Percentiles rank a stretch among this genome's conserved stretches.
Conservation (phyloP, 2,797 vertebrate species). For the Xerus rutilus region DNA sequence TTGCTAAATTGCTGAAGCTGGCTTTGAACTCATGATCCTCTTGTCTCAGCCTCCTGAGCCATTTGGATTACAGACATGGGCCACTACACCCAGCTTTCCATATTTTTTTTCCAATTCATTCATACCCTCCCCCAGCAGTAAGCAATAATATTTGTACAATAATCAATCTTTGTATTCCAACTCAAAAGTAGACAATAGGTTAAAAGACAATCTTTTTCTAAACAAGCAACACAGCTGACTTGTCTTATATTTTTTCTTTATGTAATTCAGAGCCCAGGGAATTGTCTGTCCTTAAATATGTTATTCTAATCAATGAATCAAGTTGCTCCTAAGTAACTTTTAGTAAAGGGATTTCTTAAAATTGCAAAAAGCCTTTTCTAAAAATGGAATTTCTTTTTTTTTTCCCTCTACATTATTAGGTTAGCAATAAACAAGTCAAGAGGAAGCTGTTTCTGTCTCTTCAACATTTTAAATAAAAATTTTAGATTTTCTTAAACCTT, state of each 20-base stretch:
- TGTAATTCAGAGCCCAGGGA: background rate
- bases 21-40: no score
- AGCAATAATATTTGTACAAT: background rate
- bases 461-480: conserved; percentile 33
- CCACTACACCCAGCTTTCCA: background rate
- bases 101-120: conserved; percentile 11
- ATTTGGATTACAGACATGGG: no score
- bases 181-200: background rate
- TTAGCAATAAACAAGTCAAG: background rate
- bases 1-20: no score
- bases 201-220: background rate
- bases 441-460: background rate
- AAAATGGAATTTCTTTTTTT: conserved; percentile 19
- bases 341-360: background rate
- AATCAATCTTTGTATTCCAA: background rate
- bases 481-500: conserved; percentile 34
- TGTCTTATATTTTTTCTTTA: background rate
- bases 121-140: background rate
- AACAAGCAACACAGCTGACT: background rate
- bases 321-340: background rate
- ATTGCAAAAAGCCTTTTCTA: background rate
- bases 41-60: no score
- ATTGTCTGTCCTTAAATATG: background rate
- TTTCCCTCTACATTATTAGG: background rate
- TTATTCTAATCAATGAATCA: background rate